Percentiles rank a stretch among this genome's conserved stretches.
Evolutionary conservation across 2,113 vertebrate genomes (phyloP).

Genomic region (Pampusana beccarii): DNA sequence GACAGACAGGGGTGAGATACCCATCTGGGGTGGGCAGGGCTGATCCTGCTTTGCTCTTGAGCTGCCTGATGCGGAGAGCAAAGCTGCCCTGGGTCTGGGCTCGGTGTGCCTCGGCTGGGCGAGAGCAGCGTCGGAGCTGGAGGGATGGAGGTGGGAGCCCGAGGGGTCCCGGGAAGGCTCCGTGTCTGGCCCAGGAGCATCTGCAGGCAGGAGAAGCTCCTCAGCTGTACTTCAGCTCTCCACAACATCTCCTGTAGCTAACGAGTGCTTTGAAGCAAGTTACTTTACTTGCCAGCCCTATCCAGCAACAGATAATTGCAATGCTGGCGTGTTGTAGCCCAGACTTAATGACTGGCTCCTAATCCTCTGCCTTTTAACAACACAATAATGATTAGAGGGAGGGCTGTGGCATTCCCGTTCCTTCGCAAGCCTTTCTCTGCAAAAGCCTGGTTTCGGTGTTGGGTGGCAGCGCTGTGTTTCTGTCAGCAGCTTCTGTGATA

Average conservation of each 20-base stretch:
- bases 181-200: neutral
- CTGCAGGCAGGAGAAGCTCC: neutral
- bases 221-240: neutral
- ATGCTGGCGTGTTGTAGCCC: neutral
- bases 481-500: neutral
- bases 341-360: neutral
- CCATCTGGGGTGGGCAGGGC: neutral
- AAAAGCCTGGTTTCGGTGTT: neutral
- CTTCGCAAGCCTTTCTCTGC: neutral
- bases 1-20: neutral
- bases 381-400: fast-evolving
- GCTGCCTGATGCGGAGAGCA: neutral
- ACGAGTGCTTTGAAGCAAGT: neutral
- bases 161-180: fast-evolving
- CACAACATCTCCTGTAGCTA: neutral
- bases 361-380: neutral
- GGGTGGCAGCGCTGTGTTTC: neutral
- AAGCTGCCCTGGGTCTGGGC: neutral
- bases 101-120: neutral
- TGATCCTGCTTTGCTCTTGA: neutral
- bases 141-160: neutral
- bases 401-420: neutral
- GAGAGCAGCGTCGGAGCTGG: fast-evolving
- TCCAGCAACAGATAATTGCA: neutral
- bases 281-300: neutral